Conservation (phyloP, 1,140 invertebrate species). For the Melipona quadrifasciata region DNA sequence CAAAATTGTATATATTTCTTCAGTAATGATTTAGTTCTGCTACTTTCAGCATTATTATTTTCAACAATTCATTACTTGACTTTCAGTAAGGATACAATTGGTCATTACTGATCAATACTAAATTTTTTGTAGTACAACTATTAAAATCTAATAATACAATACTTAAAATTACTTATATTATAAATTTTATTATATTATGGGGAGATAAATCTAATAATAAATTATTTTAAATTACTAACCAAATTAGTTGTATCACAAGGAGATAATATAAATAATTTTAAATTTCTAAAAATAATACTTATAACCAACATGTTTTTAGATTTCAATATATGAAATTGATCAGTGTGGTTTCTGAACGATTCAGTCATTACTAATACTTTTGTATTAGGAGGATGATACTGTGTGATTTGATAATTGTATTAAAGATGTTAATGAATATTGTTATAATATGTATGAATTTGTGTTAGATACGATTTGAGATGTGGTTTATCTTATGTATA, state of each 20-base stretch:
- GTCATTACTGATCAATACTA: not conserved
- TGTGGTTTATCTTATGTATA: not conserved
- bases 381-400: not conserved
- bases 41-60: not conserved
- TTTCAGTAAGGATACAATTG: not conserved
- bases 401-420: not conserved
- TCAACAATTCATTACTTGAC: not conserved
- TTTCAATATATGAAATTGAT: not conserved
- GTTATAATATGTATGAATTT: not conserved
- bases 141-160: not conserved
- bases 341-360: not conserved
- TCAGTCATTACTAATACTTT: not conserved
- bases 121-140: not conserved
- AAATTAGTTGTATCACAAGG: not conserved
- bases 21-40: not conserved
- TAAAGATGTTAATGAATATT: not conserved
- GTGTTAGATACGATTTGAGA: not conserved
- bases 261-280: not conserved
- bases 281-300: not conserved
- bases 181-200: not conserved
- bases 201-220: not conserved
- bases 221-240: not conserved
- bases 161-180: not conserved
- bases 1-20: too few species aligned
- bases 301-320: not conserved